These are phyloP conservation scores for Nephrotoma appendiculata DNA, from an alignment of 2,888 invertebrate genomes.

Conservation along the genomic window DNA sequence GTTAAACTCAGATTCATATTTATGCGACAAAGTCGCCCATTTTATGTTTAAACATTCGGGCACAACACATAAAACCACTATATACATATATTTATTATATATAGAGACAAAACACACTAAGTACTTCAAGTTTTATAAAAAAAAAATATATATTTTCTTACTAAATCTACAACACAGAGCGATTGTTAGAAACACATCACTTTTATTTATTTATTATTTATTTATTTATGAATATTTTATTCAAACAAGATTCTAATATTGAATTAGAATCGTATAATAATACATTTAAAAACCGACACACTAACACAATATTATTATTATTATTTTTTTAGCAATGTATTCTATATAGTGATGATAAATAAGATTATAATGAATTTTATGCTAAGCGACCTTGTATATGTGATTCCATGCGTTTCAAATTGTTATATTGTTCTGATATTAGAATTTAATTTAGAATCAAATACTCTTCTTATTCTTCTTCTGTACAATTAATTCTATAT, in stretches of 20 bases:
- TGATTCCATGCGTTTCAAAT: slow-evolving; percentile 24
- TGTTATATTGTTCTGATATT: slow-evolving; percentile 2
- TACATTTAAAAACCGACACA: neutral
- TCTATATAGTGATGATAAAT: neutral
- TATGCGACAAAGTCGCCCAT: slow-evolving; percentile 5
- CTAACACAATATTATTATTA: neutral
- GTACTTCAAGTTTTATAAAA: neutral
- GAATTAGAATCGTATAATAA: neutral
- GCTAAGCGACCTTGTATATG: slow-evolving; percentile 30
- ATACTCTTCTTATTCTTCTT: neutral
- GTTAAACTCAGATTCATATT: neutral
- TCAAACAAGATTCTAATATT: neutral
- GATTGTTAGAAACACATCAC: neutral
- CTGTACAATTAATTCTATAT: neutral
- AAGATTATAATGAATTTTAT: slow-evolving; percentile 1
- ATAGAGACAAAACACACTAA: neutral
- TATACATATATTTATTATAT: neutral
- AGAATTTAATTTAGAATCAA: neutral
- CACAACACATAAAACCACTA: neutral
- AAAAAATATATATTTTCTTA: neutral
- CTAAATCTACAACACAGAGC: neutral
- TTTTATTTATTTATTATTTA: neutral
- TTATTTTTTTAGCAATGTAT: neutral
- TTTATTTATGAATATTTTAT: neutral
- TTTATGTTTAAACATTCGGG: neutral